Percentiles rank a stretch among this genome's conserved stretches.
Evolutionary conservation across 2,113 vertebrate genomes (phyloP).

Genomic region (Ictidomys tridecemlineatus): DNA sequence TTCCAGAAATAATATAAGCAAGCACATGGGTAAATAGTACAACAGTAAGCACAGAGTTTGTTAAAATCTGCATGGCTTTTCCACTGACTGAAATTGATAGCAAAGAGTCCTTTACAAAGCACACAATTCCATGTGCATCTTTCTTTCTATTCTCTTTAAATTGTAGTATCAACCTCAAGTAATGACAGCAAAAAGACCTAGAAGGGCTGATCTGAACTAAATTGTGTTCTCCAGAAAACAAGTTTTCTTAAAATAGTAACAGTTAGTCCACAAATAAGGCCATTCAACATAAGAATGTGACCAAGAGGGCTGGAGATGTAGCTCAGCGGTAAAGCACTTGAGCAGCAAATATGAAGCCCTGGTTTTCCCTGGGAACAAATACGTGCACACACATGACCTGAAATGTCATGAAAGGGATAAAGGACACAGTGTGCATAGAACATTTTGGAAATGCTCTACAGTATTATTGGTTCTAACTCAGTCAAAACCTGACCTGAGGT

Average conservation of each 20-base stretch:
- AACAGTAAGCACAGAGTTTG: neutral
- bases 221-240: neutral
- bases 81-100: neutral
- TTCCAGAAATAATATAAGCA: neutral
- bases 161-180: neutral
- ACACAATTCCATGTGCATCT: neutral
- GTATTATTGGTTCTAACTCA: neutral
- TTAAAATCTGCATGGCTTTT: neutral
- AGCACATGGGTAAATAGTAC: neutral
- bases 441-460: neutral
- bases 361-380: neutral
- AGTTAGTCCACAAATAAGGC: neutral
- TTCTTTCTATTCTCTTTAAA: conserved; percentile 27
- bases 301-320: neutral
- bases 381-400: neutral
- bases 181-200: neutral
- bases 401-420: neutral
- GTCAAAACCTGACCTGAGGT: neutral
- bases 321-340: neutral
- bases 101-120: neutral
- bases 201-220: neutral
- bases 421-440: neutral
- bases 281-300: neutral
- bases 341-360: neutral
- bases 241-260: neutral